A percentile compares a stretch with the other conserved stretches of the same genome.
Evolutionary conservation across 2,797 vertebrate species (phyloP).

Genomic region (Poliocrania exsul): DNA sequence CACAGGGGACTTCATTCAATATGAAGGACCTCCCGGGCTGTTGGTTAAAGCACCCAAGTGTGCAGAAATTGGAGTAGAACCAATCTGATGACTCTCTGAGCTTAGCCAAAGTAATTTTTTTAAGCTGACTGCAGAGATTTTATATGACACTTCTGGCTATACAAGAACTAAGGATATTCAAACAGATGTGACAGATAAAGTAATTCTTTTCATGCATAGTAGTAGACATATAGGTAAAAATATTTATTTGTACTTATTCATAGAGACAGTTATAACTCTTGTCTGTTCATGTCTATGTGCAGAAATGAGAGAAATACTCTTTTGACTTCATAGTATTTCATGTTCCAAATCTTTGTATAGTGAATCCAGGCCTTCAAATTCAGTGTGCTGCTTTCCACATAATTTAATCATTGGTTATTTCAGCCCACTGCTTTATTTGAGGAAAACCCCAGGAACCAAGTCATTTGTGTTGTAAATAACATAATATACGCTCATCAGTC

Average conservation of each 20-base stretch:
- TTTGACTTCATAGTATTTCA: slow-evolving; percentile 30
- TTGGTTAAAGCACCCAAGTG: not conserved
- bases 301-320: not conserved
- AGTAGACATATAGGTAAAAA: not conserved
- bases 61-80: not conserved
- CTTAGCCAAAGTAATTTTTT: not conserved
- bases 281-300: not conserved
- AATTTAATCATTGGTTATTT: slow-evolving; percentile 67
- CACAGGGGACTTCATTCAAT: not conserved
- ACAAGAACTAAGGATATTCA: not conserved
- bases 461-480: slow-evolving; percentile 71
- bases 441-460: slow-evolving; percentile 64
- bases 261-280: not conserved
- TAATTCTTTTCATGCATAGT: not conserved
- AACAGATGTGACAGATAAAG: not conserved
- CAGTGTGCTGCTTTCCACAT: slow-evolving; percentile 31
- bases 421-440: slow-evolving; percentile 54
- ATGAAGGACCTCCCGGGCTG: not conserved
- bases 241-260: not conserved
- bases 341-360: not conserved
- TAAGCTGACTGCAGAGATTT: not conserved
- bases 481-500: slow-evolving; percentile 66
- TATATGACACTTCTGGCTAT: not conserved
- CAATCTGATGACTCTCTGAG: not conserved
- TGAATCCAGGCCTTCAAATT: slow-evolving; percentile 18